These are phyloP conservation scores for Metellina segmentata DNA, from an alignment of 2,888 invertebrate genomes.

Conservation along the genomic window DNA sequence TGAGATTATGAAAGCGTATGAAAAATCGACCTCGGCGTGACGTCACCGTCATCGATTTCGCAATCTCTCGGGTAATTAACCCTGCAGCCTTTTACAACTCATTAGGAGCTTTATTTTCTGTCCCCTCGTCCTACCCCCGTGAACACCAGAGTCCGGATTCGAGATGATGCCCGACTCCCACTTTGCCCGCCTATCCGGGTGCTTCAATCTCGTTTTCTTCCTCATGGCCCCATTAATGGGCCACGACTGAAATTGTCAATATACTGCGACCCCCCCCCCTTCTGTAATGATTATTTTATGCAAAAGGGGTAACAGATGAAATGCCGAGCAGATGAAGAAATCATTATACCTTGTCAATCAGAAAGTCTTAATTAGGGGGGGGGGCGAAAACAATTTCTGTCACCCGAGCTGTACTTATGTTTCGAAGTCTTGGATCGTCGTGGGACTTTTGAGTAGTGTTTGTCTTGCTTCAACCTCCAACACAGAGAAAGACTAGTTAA, in stretches of 20 bases:
- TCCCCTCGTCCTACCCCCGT: no score
- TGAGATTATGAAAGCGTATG: background rate
- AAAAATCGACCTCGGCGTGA: conserved; percentile 60
- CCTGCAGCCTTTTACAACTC: conserved; percentile 70
- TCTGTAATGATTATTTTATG: conserved; percentile 40
- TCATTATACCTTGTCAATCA: background rate
- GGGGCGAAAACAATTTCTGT: conserved; percentile 16
- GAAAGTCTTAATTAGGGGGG: conserved; percentile 24
- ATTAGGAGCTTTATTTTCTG: conserved; percentile 24
- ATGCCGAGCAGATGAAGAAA: background rate
- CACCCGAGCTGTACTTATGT: background rate
- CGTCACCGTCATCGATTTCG: conserved; percentile 69
- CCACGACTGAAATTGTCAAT: conserved; percentile 62
- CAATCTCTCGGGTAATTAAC: conserved; percentile 75
- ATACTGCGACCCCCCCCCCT: no score
- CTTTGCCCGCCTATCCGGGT: background rate
- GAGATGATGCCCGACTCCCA: no score
- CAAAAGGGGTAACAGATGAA: conserved; percentile 10
- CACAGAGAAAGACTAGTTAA: no score
- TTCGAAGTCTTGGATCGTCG: no score
- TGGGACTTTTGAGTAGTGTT: background rate
- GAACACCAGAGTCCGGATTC: no score
- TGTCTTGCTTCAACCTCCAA: background rate
- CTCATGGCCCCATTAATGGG: conserved; percentile 53
- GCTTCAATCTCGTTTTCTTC: conserved; percentile 40